A percentile compares a stretch with the other conserved stretches of the same genome.
Conservation (phyloP, 2,797 vertebrate genomes). For the Lutjanus argentimaculatus region DNA sequence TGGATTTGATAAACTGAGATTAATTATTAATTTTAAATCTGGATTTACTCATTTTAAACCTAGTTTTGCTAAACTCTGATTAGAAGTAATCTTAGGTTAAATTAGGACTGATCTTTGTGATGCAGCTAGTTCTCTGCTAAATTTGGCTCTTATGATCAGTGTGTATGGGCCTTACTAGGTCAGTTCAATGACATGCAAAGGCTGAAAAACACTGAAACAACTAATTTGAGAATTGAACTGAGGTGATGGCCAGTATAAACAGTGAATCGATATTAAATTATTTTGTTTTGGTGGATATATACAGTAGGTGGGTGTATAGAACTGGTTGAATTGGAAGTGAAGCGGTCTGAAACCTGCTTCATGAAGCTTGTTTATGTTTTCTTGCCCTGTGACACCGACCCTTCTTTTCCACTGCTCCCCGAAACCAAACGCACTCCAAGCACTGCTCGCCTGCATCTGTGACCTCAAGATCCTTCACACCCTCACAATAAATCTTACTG, state of each 20-base stretch:
- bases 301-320: neutral
- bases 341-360: slow-evolving; percentile 58
- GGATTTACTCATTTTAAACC: no score
- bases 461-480: slow-evolving; percentile 40
- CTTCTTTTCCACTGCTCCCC: slow-evolving; percentile 8
- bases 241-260: neutral
- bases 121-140: no score
- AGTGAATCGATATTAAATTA: slow-evolving; percentile 3
- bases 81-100: no score
- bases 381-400: slow-evolving; percentile 30
- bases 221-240: neutral
- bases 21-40: no score
- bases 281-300: neutral
- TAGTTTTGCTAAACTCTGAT: no score
- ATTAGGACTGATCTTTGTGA: no score
- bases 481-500: slow-evolving; percentile 8
- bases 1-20: no score
- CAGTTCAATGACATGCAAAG: neutral
- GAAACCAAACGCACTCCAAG: slow-evolving; percentile 33
- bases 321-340: slow-evolving; percentile 58
- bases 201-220: neutral
- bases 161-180: no score
- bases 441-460: slow-evolving; percentile 35
- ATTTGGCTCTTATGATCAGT: no score
- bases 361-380: slow-evolving; percentile 27